phyloP scores from a whole-genome alignment of 2,113 vertebrate species.

The Pheucticus melanocephalus region DNA sequence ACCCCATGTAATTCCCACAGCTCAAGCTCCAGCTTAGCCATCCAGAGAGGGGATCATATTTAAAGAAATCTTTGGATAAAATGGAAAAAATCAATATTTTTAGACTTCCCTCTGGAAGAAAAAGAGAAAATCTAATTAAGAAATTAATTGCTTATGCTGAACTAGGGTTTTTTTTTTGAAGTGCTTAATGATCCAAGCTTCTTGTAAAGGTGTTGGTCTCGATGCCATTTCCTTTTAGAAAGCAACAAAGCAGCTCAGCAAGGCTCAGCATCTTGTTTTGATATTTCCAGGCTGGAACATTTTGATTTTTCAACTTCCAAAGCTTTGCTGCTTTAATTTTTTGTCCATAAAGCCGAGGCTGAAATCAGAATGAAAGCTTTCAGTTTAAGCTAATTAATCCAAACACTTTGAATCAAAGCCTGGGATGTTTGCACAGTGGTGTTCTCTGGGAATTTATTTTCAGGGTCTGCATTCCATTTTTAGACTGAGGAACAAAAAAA shows the following conservation, averaged over 20 bases:
- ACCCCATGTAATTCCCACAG: not conserved
- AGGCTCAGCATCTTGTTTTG: constrained; percentile 32
- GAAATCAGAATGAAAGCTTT: constrained; percentile 50
- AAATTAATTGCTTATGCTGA: constrained; percentile 33
- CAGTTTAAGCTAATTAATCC: constrained; percentile 62
- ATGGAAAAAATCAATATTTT: not conserved
- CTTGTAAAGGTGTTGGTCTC: constrained; percentile 34
- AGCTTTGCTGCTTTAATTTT: constrained; percentile 37
- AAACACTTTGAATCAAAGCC: constrained; percentile 46
- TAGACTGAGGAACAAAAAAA: not conserved
- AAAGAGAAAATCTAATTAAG: not conserved
- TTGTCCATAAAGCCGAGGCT: not conserved
- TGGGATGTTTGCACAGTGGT: constrained; percentile 44
- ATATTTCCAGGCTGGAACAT: constrained; percentile 45
- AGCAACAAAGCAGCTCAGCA: constrained; percentile 13
- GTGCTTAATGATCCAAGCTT: constrained; percentile 2
- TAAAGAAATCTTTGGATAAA: not conserved
- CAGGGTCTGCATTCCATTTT: constrained; percentile 34
- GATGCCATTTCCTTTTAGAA: constrained; percentile 19
- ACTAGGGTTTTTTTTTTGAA: not conserved
- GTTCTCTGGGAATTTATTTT: constrained; percentile 43
- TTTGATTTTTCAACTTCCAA: constrained; percentile 39
- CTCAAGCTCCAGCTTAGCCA: not conserved
- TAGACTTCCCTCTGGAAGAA: not conserved
- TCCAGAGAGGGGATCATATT: not conserved